Evolutionary conservation across 2,113 vertebrate species (phyloP), one percentile per base, ranked within the genome.

Genomic region (Ophthalmolycus amberensis): DNA sequence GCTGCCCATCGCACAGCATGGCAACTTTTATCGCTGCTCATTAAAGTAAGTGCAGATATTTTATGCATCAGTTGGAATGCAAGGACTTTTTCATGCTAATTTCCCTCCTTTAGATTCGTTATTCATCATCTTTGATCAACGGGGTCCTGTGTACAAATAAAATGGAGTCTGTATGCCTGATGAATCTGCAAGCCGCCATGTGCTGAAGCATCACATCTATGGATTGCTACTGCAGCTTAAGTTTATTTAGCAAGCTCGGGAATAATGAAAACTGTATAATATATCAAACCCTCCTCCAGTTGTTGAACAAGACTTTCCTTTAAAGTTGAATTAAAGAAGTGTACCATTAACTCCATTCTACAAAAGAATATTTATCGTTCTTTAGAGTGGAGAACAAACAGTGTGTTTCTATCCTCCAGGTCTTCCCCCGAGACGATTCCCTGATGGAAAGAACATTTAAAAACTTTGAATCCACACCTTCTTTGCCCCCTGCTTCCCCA

Each of bases 21-120:
- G 75, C 75, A 84, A 87, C 85, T 87, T 91, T 94, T 89, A 94
- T 90, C 75, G 83, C 80, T 42, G 63, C 91, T 92, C 90, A 92
- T 94, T 95, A 94, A 86, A 92, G 87, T 90, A 94, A 94, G 92
- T 91, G 89, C 88, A 89, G 82, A 90, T 91, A 93, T 92, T 91
- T 93, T 91, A 90, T 94, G 89, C 89, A 86, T 89, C 85, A 56
- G 83, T 88, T 89, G 79, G 80, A 94, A 92, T 86, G 89, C 87
- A 75, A 85, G 84, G 83, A 91, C 81, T 80, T 88, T 91, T 91
- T 93, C 84, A 89, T 89, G 91, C 88, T 92, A 93, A 94, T 94
- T 94, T 82, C 56, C 79, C 78, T 83, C 52, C 69, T 77, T 89
- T 89, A 62, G 79, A 89, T 85, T 91, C 38, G 90, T 90, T 89